These are phyloP conservation scores for Beris morrisii DNA, from an alignment of 2,888 invertebrate genomes.

Conservation along the genomic window DNA sequence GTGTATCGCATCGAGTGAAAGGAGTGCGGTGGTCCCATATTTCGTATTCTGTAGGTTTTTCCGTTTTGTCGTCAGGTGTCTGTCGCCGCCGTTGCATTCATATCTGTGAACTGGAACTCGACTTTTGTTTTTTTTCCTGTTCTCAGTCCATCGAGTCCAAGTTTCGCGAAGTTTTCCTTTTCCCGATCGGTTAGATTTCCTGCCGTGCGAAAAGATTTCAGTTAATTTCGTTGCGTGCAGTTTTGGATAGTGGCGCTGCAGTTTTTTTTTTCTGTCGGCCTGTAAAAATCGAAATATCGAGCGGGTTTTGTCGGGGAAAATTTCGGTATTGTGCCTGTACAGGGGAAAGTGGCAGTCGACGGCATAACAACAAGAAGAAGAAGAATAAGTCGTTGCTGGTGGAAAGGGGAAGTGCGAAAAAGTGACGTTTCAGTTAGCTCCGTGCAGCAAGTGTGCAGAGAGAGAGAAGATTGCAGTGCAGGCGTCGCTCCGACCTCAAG, in stretches of 20 bases:
- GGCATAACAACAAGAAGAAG: too few relatives aligned
- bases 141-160: too few relatives aligned
- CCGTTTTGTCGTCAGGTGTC: slow-evolving; percentile 18
- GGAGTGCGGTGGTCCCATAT: not conserved
- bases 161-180: too few relatives aligned
- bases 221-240: not conserved
- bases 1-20: too few relatives aligned
- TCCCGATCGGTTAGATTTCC: not conserved
- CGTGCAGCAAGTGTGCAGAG: not conserved
- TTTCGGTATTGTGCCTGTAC: not conserved
- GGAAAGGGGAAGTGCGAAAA: not conserved
- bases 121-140: too few relatives aligned
- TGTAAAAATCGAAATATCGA: slow-evolving; percentile 31
- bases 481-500: not conserved
- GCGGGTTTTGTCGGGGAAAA: slow-evolving; percentile 4
- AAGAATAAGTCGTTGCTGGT: too few relatives aligned
- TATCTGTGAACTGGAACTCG: too few relatives aligned
- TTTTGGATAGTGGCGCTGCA: slow-evolving; percentile 9
- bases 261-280: not conserved
- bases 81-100: not conserved
- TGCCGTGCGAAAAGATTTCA: too few relatives aligned
- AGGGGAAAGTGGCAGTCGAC: slow-evolving; percentile 17
- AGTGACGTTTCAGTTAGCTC: slow-evolving; percentile 18
- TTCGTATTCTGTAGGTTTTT: slow-evolving; percentile 8
- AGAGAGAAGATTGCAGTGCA: slow-evolving; percentile 8